These are phyloP conservation scores for Sciurus vulgaris DNA, from an alignment of 2,797 vertebrate genomes.

Conservation along the genomic window DNA sequence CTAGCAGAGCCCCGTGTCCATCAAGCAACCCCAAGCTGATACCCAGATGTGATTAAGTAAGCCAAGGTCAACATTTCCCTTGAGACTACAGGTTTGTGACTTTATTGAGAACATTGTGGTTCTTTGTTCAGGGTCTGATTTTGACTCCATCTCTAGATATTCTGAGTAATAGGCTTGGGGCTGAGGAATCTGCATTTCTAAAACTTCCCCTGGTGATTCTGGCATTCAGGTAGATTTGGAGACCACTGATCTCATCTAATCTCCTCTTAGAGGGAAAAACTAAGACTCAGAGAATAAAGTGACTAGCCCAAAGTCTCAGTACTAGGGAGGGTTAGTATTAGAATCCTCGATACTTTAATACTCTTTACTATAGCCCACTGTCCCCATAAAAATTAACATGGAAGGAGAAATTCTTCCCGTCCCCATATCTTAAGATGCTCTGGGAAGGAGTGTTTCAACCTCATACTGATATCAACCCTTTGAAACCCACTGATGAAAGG, in stretches of 20 bases:
- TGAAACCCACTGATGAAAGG: slow-evolving; percentile 72
- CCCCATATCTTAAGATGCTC: slow-evolving; percentile 19
- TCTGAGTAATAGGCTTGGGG: not conserved
- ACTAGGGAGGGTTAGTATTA: not conserved
- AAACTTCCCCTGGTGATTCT: not conserved
- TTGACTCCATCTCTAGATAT: not conserved
- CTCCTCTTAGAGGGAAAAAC: not conserved
- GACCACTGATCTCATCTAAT: not conserved
- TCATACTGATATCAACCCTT: slow-evolving; percentile 26
- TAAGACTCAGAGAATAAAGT: not conserved
- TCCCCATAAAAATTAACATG: slow-evolving; percentile 11
- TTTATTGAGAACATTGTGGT: not conserved
- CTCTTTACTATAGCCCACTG: not conserved
- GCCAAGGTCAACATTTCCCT: not conserved
- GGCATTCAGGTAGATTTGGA: not conserved
- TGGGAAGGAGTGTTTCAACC: slow-evolving; percentile 24
- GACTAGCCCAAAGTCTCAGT: not conserved
- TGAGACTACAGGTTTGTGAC: not conserved
- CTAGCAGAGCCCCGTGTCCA: not conserved
- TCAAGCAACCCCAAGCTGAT: not conserved
- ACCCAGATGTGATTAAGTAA: not conserved
- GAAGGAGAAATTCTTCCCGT: slow-evolving; percentile 54
- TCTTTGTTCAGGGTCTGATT: not conserved
- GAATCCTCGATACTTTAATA: not conserved
- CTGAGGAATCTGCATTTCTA: not conserved